These are phyloP conservation scores for Lerista edwardsae DNA, from an alignment of 2,797 vertebrate genomes.

Conservation along the genomic window DNA sequence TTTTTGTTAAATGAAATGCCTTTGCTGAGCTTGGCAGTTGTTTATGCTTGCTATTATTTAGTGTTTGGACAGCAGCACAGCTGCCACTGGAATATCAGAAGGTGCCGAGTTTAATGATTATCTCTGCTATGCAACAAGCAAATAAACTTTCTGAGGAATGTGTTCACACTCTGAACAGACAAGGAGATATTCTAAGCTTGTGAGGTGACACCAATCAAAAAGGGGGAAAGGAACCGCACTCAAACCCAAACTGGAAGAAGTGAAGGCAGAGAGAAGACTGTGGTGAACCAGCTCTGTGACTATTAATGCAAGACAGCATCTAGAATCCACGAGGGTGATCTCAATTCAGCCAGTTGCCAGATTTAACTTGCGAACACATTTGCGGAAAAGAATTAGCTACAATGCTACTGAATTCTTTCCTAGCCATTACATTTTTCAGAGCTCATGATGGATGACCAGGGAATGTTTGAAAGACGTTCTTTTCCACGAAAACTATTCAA, in stretches of 20 bases:
- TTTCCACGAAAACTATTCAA: background rate
- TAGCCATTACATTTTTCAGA: background rate
- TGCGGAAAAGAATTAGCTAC: background rate
- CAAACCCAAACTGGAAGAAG: fast-evolving
- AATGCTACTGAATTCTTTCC: background rate
- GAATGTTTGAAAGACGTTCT: background rate
- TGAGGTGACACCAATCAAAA: constrained; percentile 83
- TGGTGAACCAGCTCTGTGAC: constrained; percentile 55
- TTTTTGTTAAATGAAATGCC: constrained; percentile 82
- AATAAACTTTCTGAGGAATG: constrained; percentile 81
- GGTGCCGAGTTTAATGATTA: constrained; percentile 82
- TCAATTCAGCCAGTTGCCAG: too few species aligned
- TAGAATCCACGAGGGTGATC: constrained; percentile 21
- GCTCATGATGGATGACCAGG: background rate
- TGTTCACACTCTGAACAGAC: constrained; percentile 82
- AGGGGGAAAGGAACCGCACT: constrained; percentile 18
- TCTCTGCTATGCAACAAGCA: constrained; percentile 80
- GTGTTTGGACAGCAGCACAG: constrained; percentile 80
- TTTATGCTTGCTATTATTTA: constrained; percentile 84
- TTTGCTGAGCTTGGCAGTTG: constrained; percentile 75
- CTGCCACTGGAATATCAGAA: constrained; percentile 72
- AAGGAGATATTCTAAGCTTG: constrained; percentile 79
- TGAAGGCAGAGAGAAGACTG: constrained; percentile 23
- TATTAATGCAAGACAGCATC: constrained; percentile 46
- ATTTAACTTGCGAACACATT: constrained; percentile 15